phyloP scores from a whole-genome alignment of 1,140 invertebrate genomes.

The Zaprionus taronus region DNA sequence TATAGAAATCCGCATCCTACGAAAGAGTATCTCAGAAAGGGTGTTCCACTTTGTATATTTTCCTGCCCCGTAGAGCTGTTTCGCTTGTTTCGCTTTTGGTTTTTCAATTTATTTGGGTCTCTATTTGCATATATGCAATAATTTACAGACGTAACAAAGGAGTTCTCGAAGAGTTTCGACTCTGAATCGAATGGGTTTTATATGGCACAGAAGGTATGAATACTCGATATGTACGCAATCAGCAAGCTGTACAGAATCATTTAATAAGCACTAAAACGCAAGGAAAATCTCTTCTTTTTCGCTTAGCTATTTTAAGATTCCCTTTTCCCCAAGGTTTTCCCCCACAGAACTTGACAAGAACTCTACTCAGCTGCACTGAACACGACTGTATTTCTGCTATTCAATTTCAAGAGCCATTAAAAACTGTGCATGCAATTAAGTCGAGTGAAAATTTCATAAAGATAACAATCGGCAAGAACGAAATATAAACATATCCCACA shows the following conservation, averaged over 20 bases:
- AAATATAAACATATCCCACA: constrained; percentile 71
- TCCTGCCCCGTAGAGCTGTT: not conserved
- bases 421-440: constrained; percentile 80
- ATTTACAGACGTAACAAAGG: constrained; percentile 49
- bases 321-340: constrained; percentile 14
- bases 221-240: constrained; percentile 37
- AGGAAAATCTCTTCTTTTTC: constrained; percentile 21
- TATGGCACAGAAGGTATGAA: constrained; percentile 40
- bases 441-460: constrained; percentile 82
- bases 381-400: constrained; percentile 30
- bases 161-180: constrained; percentile 13
- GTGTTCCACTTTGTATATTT: not conserved
- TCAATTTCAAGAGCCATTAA: constrained; percentile 82
- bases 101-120: constrained; percentile 53
- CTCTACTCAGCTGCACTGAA: not conserved
- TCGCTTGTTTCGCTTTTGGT: constrained; percentile 18
- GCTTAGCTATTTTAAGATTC: constrained; percentile 47
- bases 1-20: too few species aligned
- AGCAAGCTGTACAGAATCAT: constrained; percentile 35
- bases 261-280: constrained; percentile 75
- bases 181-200: constrained; percentile 30
- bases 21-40: not conserved
- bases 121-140: constrained; percentile 67
- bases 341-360: constrained; percentile 1
- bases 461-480: constrained; percentile 82